These are phyloP conservation scores for Cyrtodaria siliqua DNA, from an alignment of 2,888 invertebrate genomes.

Conservation along the genomic window DNA sequence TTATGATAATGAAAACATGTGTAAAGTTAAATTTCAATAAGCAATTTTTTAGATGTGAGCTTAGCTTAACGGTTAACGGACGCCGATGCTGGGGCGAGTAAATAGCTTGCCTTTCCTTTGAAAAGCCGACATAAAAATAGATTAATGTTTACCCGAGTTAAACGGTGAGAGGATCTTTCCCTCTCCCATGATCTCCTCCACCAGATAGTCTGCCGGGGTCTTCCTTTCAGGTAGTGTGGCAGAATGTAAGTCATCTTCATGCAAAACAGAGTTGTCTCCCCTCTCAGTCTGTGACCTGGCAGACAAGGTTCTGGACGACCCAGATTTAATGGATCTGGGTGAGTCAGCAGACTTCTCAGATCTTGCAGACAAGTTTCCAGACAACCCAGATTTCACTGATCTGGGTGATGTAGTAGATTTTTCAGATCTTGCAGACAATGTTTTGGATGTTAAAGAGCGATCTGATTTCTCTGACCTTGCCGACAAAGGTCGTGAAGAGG, in stretches of 20 bases:
- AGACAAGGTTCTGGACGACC: not conserved
- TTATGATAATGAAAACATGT: no score
- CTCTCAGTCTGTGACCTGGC: not conserved
- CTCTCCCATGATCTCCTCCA: conserved; percentile 68
- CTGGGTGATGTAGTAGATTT: conserved; percentile 35
- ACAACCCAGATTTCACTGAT: conserved; percentile 28
- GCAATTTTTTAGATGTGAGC: no score
- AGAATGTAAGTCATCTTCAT: not conserved
- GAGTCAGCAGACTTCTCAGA: conserved; percentile 13
- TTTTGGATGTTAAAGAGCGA: not conserved
- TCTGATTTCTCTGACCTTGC: conserved; percentile 26
- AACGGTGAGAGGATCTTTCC: conserved; percentile 56
- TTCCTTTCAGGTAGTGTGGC: conserved; percentile 20
- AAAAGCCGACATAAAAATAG: no score
- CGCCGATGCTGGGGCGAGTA: no score
- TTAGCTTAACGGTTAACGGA: no score
- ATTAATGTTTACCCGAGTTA: conserved; percentile 50
- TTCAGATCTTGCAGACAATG: conserved; percentile 30
- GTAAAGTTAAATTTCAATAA: no score
- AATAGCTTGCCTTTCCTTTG: no score
- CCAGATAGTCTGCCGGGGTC: conserved; percentile 62
- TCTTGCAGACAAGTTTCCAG: conserved; percentile 18
- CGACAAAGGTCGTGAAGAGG: conserved; percentile 24
- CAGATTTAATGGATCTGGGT: conserved; percentile 1
- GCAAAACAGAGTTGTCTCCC: not conserved